A percentile compares a stretch with the other conserved stretches of the same genome.
Evolutionary conservation across 1,140 invertebrate genomes (phyloP).

Genomic region (Heliconius nattereri): DNA sequence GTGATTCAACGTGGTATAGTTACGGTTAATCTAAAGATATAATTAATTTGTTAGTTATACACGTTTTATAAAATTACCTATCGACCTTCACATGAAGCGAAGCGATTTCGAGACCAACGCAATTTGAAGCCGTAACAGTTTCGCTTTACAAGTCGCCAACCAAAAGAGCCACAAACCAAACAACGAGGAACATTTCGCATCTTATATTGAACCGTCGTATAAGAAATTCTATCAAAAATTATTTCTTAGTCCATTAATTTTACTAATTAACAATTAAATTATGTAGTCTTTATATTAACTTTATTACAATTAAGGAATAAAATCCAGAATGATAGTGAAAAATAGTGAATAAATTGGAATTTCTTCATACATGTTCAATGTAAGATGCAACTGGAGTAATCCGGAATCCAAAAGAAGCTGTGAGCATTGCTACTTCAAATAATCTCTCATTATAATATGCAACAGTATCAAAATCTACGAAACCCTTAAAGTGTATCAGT

Average conservation of each 20-base stretch:
- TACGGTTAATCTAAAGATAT: slow-evolving; percentile 72
- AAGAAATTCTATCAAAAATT: not conserved
- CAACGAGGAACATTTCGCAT: slow-evolving; percentile 12
- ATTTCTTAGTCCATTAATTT: not conserved
- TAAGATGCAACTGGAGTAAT: not conserved
- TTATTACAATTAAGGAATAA: not conserved
- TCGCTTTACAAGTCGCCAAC: not conserved
- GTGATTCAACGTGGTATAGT: slow-evolving; percentile 77
- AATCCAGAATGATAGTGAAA: not conserved
- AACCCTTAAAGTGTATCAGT: slow-evolving; percentile 27
- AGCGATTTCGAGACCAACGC: slow-evolving; percentile 52
- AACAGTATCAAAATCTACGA: slow-evolving; percentile 39
- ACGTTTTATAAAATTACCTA: slow-evolving; percentile 78
- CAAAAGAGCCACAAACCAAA: not conserved
- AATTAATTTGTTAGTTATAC: slow-evolving; percentile 76
- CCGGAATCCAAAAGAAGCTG: slow-evolving; percentile 11
- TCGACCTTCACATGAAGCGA: slow-evolving; percentile 78
- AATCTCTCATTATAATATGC: slow-evolving; percentile 35
- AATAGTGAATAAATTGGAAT: slow-evolving; percentile 4
- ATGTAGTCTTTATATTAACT: not conserved
- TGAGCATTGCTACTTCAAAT: slow-evolving; percentile 19
- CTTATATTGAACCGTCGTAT: slow-evolving; percentile 2
- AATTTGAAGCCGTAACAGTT: slow-evolving; percentile 3
- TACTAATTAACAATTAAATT: not conserved
- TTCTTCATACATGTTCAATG: not conserved